Evolutionary conservation across 1,140 invertebrate species (phyloP).

Genomic region (Samia ricini): DNA sequence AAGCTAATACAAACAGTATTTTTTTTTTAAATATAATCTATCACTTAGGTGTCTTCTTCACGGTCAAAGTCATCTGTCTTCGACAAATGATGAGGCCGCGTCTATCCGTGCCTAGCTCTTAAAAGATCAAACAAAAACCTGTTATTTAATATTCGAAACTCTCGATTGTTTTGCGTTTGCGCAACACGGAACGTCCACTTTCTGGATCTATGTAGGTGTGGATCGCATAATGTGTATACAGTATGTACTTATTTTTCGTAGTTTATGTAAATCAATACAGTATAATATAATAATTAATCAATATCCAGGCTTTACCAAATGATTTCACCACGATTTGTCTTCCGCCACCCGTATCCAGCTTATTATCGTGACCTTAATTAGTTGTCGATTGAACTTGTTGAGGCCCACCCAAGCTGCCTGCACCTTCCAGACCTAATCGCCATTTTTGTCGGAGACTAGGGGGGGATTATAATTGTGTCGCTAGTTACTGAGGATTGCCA

Average conservation of each 20-base stretch:
- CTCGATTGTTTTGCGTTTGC: constrained; percentile 55
- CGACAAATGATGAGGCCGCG: not conserved
- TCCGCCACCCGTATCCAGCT: too few species aligned
- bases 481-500: too few species aligned
- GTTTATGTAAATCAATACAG: too few species aligned
- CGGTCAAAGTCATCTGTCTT: not conserved
- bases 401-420: too few species aligned
- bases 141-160: constrained; percentile 46
- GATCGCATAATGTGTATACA: constrained; percentile 29
- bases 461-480: too few species aligned
- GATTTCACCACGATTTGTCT: too few species aligned
- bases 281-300: too few species aligned
- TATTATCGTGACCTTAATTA: too few species aligned
- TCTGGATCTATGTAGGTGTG: constrained; percentile 38
- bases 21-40: constrained; percentile 1
- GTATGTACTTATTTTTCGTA: constrained; percentile 22
- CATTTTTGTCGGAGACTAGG: too few species aligned
- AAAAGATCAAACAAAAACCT: constrained; percentile 25
- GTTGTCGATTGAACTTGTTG: too few species aligned
- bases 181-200: constrained; percentile 51
- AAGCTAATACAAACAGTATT: not conserved
- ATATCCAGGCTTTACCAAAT: too few species aligned
- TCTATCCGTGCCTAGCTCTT: constrained; percentile 20
- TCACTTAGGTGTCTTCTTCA: constrained; percentile 2
- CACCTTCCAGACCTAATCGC: too few species aligned